phyloP scores from a whole-genome alignment of 2,888 invertebrate species.

The Hipparchia semele region DNA sequence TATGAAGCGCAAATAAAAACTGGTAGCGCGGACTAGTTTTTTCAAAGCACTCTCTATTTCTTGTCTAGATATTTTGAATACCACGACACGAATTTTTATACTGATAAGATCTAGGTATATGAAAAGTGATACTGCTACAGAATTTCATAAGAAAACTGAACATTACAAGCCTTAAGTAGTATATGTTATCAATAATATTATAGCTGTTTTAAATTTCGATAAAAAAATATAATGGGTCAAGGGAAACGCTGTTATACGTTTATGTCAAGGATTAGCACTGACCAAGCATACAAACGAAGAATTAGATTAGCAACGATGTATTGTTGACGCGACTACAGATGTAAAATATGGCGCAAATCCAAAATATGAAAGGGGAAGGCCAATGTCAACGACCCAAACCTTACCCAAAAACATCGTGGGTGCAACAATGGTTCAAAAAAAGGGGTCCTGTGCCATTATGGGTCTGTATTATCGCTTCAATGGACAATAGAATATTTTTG shows the following conservation, averaged over 20 bases:
- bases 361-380: slow-evolving; percentile 70
- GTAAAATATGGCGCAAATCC: slow-evolving; percentile 73
- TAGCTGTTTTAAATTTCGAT: neutral
- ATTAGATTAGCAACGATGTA: slow-evolving; percentile 66
- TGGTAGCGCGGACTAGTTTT: slow-evolving; percentile 6
- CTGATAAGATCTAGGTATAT: neutral
- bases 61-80: neutral
- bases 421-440: slow-evolving; percentile 73
- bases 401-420: slow-evolving; percentile 55
- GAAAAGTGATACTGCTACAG: neutral
- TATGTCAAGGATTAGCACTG: slow-evolving; percentile 51
- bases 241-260: slow-evolving; percentile 17
- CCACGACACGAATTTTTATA: neutral
- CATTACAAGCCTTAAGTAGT: neutral
- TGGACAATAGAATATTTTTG: slow-evolving; percentile 55
- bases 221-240: slow-evolving; percentile 2
- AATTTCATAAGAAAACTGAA: neutral
- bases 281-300: slow-evolving; percentile 39
- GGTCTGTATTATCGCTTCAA: slow-evolving; percentile 70
- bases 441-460: slow-evolving; percentile 73
- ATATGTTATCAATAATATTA: neutral
- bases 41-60: slow-evolving; percentile 12
- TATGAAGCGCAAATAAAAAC: slow-evolving; percentile 16
- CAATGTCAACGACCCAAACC: slow-evolving; percentile 77
- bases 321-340: slow-evolving; percentile 69